Evolutionary conservation across 2,113 vertebrate genomes (phyloP), one percentile per base, ranked within the genome.

Genomic region (Pelusios castaneus): DNA sequence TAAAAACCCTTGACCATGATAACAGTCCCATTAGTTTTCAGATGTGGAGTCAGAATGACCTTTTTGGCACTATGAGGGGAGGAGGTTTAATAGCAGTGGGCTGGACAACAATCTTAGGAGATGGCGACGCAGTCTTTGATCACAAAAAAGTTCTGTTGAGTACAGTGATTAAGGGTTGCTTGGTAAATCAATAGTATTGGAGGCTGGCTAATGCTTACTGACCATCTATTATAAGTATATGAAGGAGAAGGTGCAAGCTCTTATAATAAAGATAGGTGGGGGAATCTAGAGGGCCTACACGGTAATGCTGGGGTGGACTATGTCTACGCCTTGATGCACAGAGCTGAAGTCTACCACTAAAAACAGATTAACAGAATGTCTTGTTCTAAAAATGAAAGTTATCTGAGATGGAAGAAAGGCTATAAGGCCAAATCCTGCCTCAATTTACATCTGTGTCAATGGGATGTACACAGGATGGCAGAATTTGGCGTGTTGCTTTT

Each of bases 1-100:
- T 73, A 43, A 85, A 95, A 96, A 60, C 22, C 82, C 95, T 95
- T 93, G 87, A 45, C 89, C 92, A 95, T 84, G 34, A 63, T 8
- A 73, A 7, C 58, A 89, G n/a, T 41, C 10, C 56, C 41, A 80
- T 89, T 84, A 88, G 54, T 56, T 89, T 90, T 77, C 29, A 43
- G 83, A 91, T 47, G 14, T 47, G 63, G 52, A 90, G 38, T 49
- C 88, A 73, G 54, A 78, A 52, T 54, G 47, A 82, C 27, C 34
- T 5, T n/a, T 8, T 1, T 91, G 89, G 84, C 75, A 60, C 16
- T 84, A 60, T 67, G 63, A 47, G 70, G 14, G 60, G 77, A 94
- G 83, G 89, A 51, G 25, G 45, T 14, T 91, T 55, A 70, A 1
- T 6, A 80, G 60, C 73, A 86, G 67, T 24, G 56, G 0, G 4